Base-by-base conservation (phyloP, 2,797 vertebrate species). In the Harpagifer antarcticus region DNA sequence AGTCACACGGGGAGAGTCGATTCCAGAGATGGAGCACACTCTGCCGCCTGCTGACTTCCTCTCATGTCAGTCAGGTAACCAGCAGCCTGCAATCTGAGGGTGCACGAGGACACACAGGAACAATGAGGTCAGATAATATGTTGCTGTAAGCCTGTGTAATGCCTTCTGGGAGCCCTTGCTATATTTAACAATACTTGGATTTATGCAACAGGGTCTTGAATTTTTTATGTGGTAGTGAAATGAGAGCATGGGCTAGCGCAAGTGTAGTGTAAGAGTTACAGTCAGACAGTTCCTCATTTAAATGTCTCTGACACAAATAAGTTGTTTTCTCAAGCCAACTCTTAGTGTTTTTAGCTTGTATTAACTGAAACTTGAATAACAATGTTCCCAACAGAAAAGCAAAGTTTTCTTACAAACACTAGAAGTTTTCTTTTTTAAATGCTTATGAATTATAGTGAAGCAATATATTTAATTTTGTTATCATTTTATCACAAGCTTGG, bases 1-100 rank as follows among this genome's bases (percentile, higher is more conserved):
- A 84, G 86, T 89, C 79, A 82, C 76, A 82, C 47, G 14, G 47
- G 83, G 73, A 71, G 70, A 69, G 72, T 72, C 45, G 37, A 85
- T 78, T 85, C 72, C 67, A 64, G 66, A 81, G 74, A 74, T 19
- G 71, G 75, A 74, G 74, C 79, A 81, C 64, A 73, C 72, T 82
- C 81, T 11, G 72, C 60, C 16, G 57, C 79, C 79, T 64, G 75
- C 79, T 82, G 11, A 19, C 68, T 72, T 78, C 3, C 48, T 72
- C 49, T 68, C 11, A 31, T 64, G 62, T 74, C 66, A 45, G 52
- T 58, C 49, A 68, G 53, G 71, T 79, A 60, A 71, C 43, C 53
- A 17, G 69, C 58, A 59, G 67, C 44, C 42, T 66, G 65, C 69
- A 78, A 56, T 72, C 55, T 53, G 66, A 75, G 66, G 60, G 75